Evolutionary conservation across 2,888 invertebrate genomes (phyloP), one percentile per base, ranked within the genome.

Genomic region (Drosophila meridiana): DNA sequence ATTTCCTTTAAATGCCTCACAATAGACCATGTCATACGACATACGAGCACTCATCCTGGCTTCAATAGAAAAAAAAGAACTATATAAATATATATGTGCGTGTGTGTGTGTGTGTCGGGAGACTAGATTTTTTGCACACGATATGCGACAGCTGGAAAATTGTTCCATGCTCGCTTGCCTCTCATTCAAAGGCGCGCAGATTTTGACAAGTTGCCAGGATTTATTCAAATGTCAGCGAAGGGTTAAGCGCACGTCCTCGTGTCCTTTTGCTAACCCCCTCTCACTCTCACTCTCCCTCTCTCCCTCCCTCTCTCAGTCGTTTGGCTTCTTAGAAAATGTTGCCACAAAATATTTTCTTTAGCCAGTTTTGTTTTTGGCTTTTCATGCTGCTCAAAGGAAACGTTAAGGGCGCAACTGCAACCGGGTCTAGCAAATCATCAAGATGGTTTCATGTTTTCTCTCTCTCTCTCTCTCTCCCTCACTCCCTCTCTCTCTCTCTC

Each of bases 181-280:
- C 63, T 67, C 65, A 76, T 53, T 76, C 73, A 81, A 78, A 73
- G 59, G 55, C 71, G 75, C 67, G 84, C 73, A 78, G 87, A 89
- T 87, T 89, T 85, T 85, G 85, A 85, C 90, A 85, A 90, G 80
- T 85, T 90, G 83, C 89, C 81, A 73, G 69, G 77, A 87, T 88
- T 83, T 90, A 87, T 87, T 87, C 90, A 87, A 86, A 90, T 87
- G 89, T 80, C 84, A 82, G 79, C 73, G 78, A 87, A 87, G 87
- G 87, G 87, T 87, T 87, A 87, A 87, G 75, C 61, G 69, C 60
- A 67, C 75, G 55, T 68, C 50, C 28, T 52, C 52, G 43, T 36
- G 59, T 30, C 48, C 38, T 13, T 48, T 48, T 30, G 30, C 48
- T 14, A 8, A 14, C 14, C 11, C 9, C 28, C 36, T 52, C 59